Conservation (phyloP, 92 coral and sea anemone species). For the Heteractis magnifica region DNA sequence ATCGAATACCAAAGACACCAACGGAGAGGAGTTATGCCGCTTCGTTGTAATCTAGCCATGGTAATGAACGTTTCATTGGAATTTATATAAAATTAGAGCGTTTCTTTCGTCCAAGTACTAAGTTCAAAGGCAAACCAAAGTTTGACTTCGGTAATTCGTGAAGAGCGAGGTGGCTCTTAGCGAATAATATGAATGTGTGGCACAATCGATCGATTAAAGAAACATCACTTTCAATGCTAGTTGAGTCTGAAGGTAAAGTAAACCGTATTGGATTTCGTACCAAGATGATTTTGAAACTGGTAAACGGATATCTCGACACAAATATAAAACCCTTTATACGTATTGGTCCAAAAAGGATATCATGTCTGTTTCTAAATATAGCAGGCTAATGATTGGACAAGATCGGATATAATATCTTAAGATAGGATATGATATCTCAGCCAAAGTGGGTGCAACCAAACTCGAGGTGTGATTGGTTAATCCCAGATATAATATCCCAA, state of each 20-base stretch:
- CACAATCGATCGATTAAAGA: background rate
- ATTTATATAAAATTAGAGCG: too few relatives aligned
- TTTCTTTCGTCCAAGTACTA: background rate
- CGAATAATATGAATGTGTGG: background rate
- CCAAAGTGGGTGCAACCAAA: constrained; percentile 3
- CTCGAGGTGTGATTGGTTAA: background rate
- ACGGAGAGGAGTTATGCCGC: background rate
- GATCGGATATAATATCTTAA: background rate
- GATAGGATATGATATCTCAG: background rate
- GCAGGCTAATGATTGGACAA: constrained; percentile 4
- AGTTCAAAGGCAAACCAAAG: background rate
- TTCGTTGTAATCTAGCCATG: background rate
- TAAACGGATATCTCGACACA: background rate
- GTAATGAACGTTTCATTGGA: too few relatives aligned
- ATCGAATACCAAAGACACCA: background rate
- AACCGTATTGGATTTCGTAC: background rate
- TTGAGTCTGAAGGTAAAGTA: background rate
- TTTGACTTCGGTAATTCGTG: background rate
- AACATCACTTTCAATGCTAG: background rate
- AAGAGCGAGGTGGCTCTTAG: background rate
- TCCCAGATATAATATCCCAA: background rate
- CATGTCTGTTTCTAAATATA: constrained; percentile 1
- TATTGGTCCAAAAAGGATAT: constrained; percentile 1
- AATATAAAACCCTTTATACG: background rate
- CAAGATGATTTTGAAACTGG: background rate